Conservation (phyloP, 2,888 invertebrate genomes). For the Cephonodes hylas region DNA sequence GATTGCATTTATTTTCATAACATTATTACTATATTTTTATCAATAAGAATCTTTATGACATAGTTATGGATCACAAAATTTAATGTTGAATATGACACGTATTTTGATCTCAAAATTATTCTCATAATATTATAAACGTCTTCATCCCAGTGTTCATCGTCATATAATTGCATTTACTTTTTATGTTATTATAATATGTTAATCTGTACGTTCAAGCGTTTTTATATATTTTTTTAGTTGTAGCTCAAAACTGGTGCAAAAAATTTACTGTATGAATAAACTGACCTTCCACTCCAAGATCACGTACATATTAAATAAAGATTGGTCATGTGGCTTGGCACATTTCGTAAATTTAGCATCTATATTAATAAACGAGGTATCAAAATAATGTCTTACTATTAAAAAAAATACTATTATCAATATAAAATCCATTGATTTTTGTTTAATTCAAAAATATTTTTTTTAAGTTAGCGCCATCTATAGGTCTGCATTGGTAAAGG, state of each 20-base stretch:
- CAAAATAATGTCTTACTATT: background rate
- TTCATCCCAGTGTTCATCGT: background rate
- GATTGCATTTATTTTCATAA: conserved; percentile 30
- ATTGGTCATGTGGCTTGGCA: background rate
- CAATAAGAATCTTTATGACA: conserved; percentile 10
- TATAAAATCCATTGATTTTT: background rate
- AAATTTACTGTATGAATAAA: background rate
- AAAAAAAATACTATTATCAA: background rate
- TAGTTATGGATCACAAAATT: background rate
- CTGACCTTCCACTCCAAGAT: background rate
- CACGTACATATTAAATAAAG: background rate
- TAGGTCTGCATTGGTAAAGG: background rate
- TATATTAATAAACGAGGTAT: background rate
- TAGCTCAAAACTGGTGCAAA: background rate
- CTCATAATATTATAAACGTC: background rate
- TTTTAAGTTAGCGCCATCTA: background rate
- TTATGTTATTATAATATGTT: background rate
- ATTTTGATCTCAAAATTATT: background rate
- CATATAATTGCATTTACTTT: background rate
- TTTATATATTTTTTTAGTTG: background rate
- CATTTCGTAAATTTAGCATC: background rate
- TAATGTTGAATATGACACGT: background rate
- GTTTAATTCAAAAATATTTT: background rate
- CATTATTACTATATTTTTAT: conserved; percentile 18
- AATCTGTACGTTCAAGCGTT: too few species aligned